Conservation (phyloP, 1,140 invertebrate species). For the Notospermus geniculatus region DNA sequence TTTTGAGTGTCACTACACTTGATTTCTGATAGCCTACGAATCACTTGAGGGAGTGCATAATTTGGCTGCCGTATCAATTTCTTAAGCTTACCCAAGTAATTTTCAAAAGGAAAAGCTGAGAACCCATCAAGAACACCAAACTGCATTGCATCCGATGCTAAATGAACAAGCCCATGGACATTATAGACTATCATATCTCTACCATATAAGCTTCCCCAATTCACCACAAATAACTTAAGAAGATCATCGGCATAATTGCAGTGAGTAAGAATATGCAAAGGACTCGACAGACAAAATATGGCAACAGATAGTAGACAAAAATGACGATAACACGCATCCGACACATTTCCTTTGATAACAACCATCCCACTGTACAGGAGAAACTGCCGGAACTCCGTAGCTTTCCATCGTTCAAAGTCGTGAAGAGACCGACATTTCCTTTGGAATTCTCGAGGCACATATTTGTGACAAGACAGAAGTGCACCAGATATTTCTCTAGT, state of each 20-base stretch:
- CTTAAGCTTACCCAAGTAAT: slow-evolving; percentile 53
- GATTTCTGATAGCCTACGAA: no score
- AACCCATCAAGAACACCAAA: slow-evolving; percentile 52
- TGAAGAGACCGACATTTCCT: slow-evolving; percentile 47
- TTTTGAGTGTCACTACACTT: no score
- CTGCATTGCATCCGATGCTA: slow-evolving; percentile 51
- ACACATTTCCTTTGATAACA: slow-evolving; percentile 42
- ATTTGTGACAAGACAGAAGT: no score
- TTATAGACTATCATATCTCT: slow-evolving; percentile 47
- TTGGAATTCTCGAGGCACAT: slow-evolving; percentile 48
- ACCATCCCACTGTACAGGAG: slow-evolving; percentile 55
- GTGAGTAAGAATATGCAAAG: slow-evolving; percentile 17
- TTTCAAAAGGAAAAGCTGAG: slow-evolving; percentile 57
- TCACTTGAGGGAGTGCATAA: slow-evolving; percentile 34
- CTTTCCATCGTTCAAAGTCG: slow-evolving; percentile 55
- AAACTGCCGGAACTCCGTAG: slow-evolving; percentile 58
- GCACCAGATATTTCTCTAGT: no score
- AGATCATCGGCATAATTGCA: slow-evolving; percentile 37
- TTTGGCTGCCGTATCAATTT: slow-evolving; percentile 29
- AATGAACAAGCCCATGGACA: slow-evolving; percentile 51
- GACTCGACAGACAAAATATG: slow-evolving; percentile 35
- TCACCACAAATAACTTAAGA: slow-evolving; percentile 39
- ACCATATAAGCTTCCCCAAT: slow-evolving; percentile 38
- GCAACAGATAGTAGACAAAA: slow-evolving; percentile 51
- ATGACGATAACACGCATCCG: slow-evolving; percentile 45